These are phyloP conservation scores for Liasis olivaceus DNA, from an alignment of 2,797 vertebrate genomes.

Conservation along the genomic window DNA sequence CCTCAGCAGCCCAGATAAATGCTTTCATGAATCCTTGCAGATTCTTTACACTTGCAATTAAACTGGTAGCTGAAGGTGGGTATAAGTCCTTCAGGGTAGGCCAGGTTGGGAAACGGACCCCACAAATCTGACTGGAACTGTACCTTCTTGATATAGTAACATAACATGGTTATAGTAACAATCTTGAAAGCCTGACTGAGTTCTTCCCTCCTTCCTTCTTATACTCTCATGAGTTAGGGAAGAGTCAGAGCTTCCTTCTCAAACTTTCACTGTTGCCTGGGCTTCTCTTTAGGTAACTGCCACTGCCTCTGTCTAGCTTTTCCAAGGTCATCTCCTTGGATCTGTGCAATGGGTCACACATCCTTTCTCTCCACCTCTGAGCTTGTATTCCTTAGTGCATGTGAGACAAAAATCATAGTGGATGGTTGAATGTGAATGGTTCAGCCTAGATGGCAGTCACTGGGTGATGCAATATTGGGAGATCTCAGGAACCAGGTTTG, in stretches of 20 bases:
- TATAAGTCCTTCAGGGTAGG: not conserved
- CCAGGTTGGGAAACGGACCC: not conserved
- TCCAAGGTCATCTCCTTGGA: too few species aligned
- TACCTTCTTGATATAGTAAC: not conserved
- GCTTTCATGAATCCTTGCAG: not conserved
- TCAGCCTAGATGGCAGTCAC: not conserved
- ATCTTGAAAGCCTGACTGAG: not conserved
- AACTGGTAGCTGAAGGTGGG: not conserved
- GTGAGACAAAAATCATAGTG: not conserved
- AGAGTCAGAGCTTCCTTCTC: too few species aligned
- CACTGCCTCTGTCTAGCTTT: too few species aligned
- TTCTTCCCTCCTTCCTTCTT: not conserved
- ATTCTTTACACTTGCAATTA: slow-evolving; percentile 3
- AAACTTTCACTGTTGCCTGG: too few species aligned
- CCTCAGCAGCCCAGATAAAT: not conserved
- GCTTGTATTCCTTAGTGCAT: not conserved
- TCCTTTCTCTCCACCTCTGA: not conserved
- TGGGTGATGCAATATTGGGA: not conserved
- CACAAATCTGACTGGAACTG: not conserved
- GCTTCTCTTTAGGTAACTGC: too few species aligned
- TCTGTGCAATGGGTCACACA: not conserved
- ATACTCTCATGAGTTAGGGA: too few species aligned
- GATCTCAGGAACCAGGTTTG: not conserved
- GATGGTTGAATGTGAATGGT: not conserved
- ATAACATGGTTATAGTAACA: not conserved